Evolutionary conservation across 1,140 invertebrate genomes (phyloP), one percentile per base, ranked within the genome.

Genomic region (Neodiprion virginianus): DNA sequence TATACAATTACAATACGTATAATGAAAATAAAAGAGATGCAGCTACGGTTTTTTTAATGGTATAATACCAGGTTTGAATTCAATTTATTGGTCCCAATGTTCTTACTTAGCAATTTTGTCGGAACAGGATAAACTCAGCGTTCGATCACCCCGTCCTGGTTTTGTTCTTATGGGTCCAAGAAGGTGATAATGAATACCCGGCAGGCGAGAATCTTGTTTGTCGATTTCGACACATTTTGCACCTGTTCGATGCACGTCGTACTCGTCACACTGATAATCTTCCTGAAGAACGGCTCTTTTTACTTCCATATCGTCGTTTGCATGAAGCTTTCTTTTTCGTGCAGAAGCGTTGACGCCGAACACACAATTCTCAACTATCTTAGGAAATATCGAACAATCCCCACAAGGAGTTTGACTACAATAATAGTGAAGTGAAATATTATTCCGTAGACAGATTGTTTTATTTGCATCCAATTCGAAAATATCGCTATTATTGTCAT

Each of bases 391-490:
- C n/a, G 95, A 94, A 23, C 96, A 97, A 92, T 99, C 97, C 0
- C 97, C 97, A 89, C 97, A 99, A 67, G 97, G 97, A 61, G 94
- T 92, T 82, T 96, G 95, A 78, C 94, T 96, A 28, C 94, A 93
- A 82, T 95, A 97, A 81, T 98, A 94, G 86, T 97, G 94, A 88
- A 97, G 97, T 14, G 90, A 89, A 67, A 96, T 83, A 11, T 88
- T 86, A n/a, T 88, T 71, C 77, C 91, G 92, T 0, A 95, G 74
- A 75, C 79, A 77, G 83, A 91, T 92, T 73, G 80, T 83, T 66
- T 79, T 72, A 8, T 78, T 76, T 1, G 83, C 75, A 14, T 84
- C 80, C 47, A 85, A 76, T 49, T 81, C 75, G 75, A 91, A 90
- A 73, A 90, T 78, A 66, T 86, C 80, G 73, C 90, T 91, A 28